Evolutionary conservation across 2,797 vertebrate genomes (phyloP).

Genomic region (Sebastes nivosus): DNA sequence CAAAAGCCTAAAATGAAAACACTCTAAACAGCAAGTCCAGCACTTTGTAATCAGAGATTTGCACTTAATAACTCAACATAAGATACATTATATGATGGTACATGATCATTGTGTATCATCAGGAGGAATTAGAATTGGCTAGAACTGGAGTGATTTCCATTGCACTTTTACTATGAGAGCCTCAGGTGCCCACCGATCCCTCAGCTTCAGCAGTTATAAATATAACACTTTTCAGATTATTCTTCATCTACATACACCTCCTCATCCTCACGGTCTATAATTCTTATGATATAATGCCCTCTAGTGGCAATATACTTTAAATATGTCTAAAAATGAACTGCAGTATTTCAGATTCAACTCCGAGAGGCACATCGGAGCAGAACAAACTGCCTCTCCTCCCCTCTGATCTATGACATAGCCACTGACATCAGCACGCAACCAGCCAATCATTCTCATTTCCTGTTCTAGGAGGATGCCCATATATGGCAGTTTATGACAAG

Average conservation of each 20-base stretch:
- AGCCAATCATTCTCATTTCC: constrained; percentile 48
- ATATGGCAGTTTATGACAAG: constrained; percentile 46
- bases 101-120: background rate
- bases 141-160: background rate
- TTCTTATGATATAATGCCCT: constrained; percentile 62
- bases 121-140: background rate
- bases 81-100: background rate
- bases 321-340: constrained; percentile 27
- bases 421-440: constrained; percentile 46
- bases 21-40: constrained; percentile 1
- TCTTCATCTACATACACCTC: constrained; percentile 1
- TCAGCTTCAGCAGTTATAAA: constrained; percentile 26
- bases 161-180: constrained; percentile 41
- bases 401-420: constrained; percentile 42
- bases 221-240: constrained; percentile 26
- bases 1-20: constrained; percentile 12
- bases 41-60: constrained; percentile 15
- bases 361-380: constrained; percentile 40
- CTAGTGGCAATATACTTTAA: constrained; percentile 65
- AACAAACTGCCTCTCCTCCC: constrained; percentile 19
- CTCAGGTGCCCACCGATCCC: background rate
- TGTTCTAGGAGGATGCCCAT: constrained; percentile 51
- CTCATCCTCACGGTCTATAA: background rate
- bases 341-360: constrained; percentile 26
- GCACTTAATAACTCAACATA: constrained; percentile 1